Percentiles rank a stretch among this genome's conserved stretches.
These are phyloP conservation scores for Chromoteleia sp. DNA, from an alignment of 2,888 invertebrate genomes.

Conservation along the genomic window DNA sequence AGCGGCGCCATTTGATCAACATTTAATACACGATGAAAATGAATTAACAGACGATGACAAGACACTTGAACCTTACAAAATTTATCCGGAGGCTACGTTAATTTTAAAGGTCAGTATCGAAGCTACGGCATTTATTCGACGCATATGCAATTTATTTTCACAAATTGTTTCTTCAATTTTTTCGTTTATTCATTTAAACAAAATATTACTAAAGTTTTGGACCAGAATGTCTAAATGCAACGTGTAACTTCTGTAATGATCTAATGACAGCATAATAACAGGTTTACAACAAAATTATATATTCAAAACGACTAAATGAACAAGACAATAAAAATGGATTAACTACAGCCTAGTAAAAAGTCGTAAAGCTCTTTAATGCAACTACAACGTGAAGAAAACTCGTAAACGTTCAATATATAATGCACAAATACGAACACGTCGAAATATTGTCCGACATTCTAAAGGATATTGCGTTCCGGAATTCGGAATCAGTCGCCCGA, in stretches of 20 bases:
- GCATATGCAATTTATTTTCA: no score
- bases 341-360: slow-evolving; percentile 55
- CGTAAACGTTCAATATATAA: slow-evolving; percentile 62
- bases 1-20: no score
- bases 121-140: no score
- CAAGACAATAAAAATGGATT: slow-evolving; percentile 59
- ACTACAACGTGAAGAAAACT: slow-evolving; percentile 53
- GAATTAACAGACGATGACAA: no score
- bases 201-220: no score
- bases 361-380: slow-evolving; percentile 61
- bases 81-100: no score
- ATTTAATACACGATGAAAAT: no score
- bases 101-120: no score
- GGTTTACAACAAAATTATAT: slow-evolving; percentile 38
- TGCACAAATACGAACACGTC: slow-evolving; percentile 47
- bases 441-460: slow-evolving; percentile 62
- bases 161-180: no score
- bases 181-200: no score
- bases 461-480: slow-evolving; percentile 60
- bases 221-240: no score
- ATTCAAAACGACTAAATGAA: slow-evolving; percentile 54
- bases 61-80: no score
- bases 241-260: slow-evolving; percentile 7
- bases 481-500: slow-evolving; percentile 61
- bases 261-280: slow-evolving; percentile 51